Evolutionary conservation across 2,113 vertebrate genomes (phyloP).

Genomic region (Melanerpes formicivorus): DNA sequence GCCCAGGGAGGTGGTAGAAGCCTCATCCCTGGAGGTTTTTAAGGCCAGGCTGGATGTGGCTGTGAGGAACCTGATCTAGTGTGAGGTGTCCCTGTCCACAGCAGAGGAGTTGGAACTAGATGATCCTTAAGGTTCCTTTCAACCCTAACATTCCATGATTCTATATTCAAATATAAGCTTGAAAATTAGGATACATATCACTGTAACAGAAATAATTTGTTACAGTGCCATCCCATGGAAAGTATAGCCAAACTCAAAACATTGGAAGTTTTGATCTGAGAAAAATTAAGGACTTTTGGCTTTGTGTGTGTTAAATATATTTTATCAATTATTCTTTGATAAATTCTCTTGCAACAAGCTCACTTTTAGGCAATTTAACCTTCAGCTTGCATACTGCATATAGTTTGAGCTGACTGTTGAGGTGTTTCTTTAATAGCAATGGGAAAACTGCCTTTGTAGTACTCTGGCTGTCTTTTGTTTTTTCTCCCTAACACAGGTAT

Average conservation of each 20-base stretch:
- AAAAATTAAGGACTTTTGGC: accelerated
- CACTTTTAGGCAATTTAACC: background rate
- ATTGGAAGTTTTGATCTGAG: background rate
- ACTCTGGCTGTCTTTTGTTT: background rate
- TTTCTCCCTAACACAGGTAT: background rate
- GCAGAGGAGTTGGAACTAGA: too few species aligned
- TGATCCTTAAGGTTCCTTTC: too few species aligned
- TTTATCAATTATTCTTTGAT: background rate
- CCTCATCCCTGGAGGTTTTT: too few species aligned
- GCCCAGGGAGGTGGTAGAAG: too few species aligned
- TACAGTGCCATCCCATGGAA: background rate
- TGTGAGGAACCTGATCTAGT: too few species aligned
- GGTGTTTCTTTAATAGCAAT: background rate
- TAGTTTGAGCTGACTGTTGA: background rate
- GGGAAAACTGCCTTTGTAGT: background rate
- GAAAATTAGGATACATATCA: background rate
- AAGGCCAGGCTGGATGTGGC: too few species aligned
- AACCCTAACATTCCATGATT: too few species aligned
- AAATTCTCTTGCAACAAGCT: background rate
- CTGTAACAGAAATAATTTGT: background rate
- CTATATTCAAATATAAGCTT: background rate
- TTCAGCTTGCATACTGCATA: background rate
- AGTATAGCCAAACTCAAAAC: background rate
- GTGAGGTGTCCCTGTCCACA: too few species aligned
- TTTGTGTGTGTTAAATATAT: background rate